A percentile compares a stretch with the other conserved stretches of the same genome.
Conservation (phyloP, 2,888 invertebrate genomes). For the Netelia melanura region DNA sequence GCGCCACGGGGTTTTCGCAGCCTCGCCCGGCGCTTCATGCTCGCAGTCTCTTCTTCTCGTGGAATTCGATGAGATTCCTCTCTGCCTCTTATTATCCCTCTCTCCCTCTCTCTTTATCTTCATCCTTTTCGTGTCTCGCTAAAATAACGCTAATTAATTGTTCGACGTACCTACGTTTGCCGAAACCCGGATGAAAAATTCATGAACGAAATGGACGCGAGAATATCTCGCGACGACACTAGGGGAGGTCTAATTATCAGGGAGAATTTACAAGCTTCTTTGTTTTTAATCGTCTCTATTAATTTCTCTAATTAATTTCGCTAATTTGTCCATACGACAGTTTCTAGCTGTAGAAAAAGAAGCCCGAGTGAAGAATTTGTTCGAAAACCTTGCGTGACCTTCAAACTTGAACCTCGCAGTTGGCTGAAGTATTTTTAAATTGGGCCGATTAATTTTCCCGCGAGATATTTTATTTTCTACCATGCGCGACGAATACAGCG, state of each 20-base stretch:
- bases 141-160: constrained; percentile 65
- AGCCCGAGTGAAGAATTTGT: background rate
- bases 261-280: background rate
- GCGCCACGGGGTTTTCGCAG: constrained; percentile 51
- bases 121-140: constrained; percentile 11
- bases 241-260: constrained; percentile 45
- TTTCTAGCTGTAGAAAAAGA: background rate
- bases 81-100: constrained; percentile 32
- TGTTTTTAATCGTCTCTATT: constrained; percentile 9
- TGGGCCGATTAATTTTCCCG: background rate
- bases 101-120: constrained; percentile 20
- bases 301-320: background rate
- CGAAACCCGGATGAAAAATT: background rate
- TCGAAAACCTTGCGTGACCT: constrained; percentile 4
- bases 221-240: constrained; percentile 8
- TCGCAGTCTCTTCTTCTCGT: constrained; percentile 45
- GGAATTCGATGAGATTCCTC: constrained; percentile 61
- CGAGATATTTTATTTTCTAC: background rate
- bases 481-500: too few relatives aligned
- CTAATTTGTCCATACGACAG: background rate
- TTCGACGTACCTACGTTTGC: constrained; percentile 15
- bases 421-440: too few relatives aligned
- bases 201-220: constrained; percentile 27
- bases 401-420: background rate
- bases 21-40: constrained; percentile 63